These are phyloP conservation scores for Leptodactylus fallax DNA, from an alignment of 2,797 vertebrate species.

Conservation along the genomic window DNA sequence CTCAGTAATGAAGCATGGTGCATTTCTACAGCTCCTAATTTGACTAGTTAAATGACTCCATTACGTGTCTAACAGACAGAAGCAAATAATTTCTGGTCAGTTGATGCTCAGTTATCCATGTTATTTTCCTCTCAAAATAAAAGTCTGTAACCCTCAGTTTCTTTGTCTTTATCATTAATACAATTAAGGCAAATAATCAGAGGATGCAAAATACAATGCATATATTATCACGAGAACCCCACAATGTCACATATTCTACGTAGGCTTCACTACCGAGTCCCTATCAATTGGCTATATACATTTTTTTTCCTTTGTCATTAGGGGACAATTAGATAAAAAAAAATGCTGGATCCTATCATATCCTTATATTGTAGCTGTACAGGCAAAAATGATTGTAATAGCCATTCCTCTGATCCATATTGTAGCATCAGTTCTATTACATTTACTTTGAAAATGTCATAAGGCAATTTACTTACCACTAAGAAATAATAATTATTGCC, in stretches of 20 bases:
- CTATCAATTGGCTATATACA: neutral
- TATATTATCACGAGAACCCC: conserved; percentile 13
- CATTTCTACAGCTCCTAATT: conserved; percentile 98
- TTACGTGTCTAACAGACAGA: conserved; percentile 99
- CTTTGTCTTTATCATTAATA: conserved; percentile 82
- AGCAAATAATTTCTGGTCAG: conserved; percentile 99
- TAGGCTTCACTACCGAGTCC: neutral
- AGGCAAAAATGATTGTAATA: neutral
- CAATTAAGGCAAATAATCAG: conserved; percentile 76
- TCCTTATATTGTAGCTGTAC: neutral
- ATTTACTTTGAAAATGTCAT: conserved; percentile 78
- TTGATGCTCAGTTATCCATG: conserved; percentile 98
- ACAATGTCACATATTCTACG: neutral
- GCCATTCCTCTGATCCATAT: neutral
- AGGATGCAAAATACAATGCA: conserved; percentile 18
- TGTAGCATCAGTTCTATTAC: conserved; percentile 1
- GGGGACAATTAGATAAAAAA: conserved; percentile 9
- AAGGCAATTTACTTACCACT: conserved; percentile 80
- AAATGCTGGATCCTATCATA: neutral
- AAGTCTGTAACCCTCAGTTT: conserved; percentile 87
- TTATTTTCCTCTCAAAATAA: conserved; percentile 95
- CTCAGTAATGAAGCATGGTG: conserved; percentile 99
- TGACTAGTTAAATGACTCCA: conserved; percentile 99
- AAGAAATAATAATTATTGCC: conserved; percentile 80
- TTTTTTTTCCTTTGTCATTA: neutral